phyloP scores from a whole-genome alignment of 2,797 vertebrate species.

The Gallinago stenura region DNA sequence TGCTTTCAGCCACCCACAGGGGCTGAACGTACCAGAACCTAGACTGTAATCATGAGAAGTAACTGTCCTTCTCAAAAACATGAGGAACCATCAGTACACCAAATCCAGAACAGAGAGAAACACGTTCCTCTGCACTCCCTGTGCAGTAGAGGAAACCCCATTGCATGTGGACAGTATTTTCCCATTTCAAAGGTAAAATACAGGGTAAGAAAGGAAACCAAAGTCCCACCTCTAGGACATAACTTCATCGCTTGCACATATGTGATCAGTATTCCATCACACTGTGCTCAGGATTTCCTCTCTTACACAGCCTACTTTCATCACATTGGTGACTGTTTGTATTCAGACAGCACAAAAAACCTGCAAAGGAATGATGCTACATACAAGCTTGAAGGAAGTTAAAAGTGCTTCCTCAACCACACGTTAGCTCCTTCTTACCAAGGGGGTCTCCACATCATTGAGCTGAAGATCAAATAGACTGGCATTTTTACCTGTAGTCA shows the following conservation, averaged over 20 bases:
- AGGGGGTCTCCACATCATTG: background rate
- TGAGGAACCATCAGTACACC: background rate
- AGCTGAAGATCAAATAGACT: background rate
- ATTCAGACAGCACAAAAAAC: background rate
- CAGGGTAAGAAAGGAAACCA: background rate
- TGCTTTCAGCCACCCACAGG: background rate
- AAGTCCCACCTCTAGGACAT: background rate
- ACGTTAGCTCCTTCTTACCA: background rate
- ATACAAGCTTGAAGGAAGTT: background rate
- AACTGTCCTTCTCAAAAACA: background rate
- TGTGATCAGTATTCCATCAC: accelerated
- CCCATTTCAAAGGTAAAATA: background rate
- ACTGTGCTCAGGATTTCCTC: background rate
- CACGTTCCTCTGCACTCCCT: background rate
- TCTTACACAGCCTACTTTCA: background rate
- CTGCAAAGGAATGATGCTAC: accelerated
- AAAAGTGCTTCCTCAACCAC: background rate
- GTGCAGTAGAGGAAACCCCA: background rate
- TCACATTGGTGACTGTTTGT: background rate
- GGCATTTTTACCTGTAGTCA: background rate
- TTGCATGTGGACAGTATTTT: background rate
- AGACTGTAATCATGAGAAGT: background rate
- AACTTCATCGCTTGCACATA: background rate
- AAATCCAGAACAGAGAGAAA: background rate
- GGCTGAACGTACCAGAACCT: background rate